A percentile compares a stretch with the other conserved stretches of the same genome.
phyloP scores from a whole-genome alignment of 2,797 vertebrate genomes.

The Myotis daubentonii region DNA sequence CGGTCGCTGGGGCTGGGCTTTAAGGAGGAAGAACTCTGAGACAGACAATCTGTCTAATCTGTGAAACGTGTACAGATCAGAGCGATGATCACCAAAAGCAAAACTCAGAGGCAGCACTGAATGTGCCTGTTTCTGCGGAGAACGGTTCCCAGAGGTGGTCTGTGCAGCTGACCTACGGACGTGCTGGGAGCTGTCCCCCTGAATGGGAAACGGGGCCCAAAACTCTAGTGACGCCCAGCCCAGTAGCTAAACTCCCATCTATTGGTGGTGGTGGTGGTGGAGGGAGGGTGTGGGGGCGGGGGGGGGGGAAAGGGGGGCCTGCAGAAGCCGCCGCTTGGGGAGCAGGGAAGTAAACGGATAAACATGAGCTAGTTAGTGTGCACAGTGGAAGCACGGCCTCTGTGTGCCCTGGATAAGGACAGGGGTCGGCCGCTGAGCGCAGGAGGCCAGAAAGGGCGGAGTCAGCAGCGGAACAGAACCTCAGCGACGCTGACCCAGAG shows the following conservation, averaged over 20 bases:
- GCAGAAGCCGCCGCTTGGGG: background rate
- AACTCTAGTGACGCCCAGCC: background rate
- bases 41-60: background rate
- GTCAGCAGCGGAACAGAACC: fast-evolving
- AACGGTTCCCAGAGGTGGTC: background rate
- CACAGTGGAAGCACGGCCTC: background rate
- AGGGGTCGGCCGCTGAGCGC: background rate
- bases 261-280: background rate
- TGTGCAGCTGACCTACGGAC: background rate
- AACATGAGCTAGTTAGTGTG: fast-evolving
- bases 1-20: background rate
- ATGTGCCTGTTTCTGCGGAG: background rate
- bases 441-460: no score
- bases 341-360: background rate
- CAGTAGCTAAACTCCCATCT: no score
- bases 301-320: background rate
- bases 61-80: background rate
- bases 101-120: background rate
- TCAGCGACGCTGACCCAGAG: background rate
- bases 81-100: background rate
- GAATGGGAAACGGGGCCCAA: no score
- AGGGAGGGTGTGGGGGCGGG: no score
- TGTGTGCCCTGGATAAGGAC: background rate
- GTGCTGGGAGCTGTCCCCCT: fast-evolving
- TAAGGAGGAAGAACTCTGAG: conserved; percentile 44